Percentiles rank a stretch among this genome's conserved stretches.
These are phyloP conservation scores for Probaryconus sp. DNA, from an alignment of 1,140 invertebrate genomes.

Conservation along the genomic window DNA sequence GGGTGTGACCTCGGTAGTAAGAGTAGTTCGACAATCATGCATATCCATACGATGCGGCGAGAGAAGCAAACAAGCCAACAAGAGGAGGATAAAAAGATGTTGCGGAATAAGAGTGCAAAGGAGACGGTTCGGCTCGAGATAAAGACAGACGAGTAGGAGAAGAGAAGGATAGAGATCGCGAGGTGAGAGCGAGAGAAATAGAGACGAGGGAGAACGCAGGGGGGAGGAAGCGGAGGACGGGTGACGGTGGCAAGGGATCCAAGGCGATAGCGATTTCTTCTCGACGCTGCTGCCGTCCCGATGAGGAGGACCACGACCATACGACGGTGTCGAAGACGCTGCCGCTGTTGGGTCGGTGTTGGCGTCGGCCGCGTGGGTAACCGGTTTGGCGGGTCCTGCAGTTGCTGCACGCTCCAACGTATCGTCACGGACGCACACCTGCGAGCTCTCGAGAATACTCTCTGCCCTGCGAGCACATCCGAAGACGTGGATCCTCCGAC, in stretches of 20 bases:
- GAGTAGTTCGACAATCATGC: constrained; percentile 61
- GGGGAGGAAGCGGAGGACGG: constrained; percentile 4
- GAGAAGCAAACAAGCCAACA: constrained; percentile 54
- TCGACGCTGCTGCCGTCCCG: constrained; percentile 44
- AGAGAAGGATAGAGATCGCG: constrained; percentile 39
- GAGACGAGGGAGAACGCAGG: constrained; percentile 9
- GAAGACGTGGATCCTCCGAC: constrained; percentile 56
- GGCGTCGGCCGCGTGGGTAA: constrained; percentile 74
- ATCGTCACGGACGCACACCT: constrained; percentile 60
- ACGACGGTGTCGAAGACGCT: constrained; percentile 67
- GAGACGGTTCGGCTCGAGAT: background rate
- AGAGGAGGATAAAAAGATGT: constrained; percentile 23
- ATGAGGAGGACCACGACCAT: too few relatives aligned
- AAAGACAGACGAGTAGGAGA: background rate
- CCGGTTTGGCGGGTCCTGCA: constrained; percentile 76
- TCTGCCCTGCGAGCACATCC: constrained; percentile 44
- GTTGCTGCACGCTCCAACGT: constrained; percentile 73
- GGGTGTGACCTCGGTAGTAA: constrained; percentile 63
- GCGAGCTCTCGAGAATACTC: constrained; percentile 51
- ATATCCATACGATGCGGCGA: constrained; percentile 60
- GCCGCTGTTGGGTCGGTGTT: constrained; percentile 63
- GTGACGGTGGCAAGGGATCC: background rate
- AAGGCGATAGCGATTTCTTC: constrained; percentile 60
- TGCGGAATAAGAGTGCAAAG: background rate
- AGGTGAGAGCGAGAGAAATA: constrained; percentile 4